Evolutionary conservation across 2,888 invertebrate genomes (phyloP).

Genomic region (Dicyrtoma fusca): DNA sequence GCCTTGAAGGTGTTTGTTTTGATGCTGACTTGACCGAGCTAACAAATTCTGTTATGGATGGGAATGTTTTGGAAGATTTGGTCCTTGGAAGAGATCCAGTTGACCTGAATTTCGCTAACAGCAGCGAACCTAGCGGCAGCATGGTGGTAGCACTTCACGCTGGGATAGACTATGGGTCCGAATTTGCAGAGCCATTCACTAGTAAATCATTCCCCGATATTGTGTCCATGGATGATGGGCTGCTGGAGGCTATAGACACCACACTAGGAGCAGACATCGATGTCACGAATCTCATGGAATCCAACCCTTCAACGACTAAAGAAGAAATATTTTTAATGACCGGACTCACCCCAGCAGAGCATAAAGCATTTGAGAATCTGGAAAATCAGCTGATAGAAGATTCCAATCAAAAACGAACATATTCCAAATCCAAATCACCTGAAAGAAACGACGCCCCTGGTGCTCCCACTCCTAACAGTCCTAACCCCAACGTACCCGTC

Average conservation of each 20-base stretch:
- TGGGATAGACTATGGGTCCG: slow-evolving; percentile 5
- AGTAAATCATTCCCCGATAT: slow-evolving; percentile 8
- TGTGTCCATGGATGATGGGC: slow-evolving; percentile 9
- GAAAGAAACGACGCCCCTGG: no score
- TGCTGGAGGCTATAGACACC: slow-evolving; percentile 10
- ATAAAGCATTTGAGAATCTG: slow-evolving; percentile 19
- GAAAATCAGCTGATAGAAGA: slow-evolving; percentile 20
- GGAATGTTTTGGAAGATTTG: slow-evolving; percentile 17
- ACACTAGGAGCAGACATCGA: slow-evolving; percentile 16
- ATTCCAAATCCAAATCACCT: no score
- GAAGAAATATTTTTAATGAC: slow-evolving; percentile 28
- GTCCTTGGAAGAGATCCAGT: slow-evolving; percentile 7
- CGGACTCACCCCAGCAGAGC: slow-evolving; percentile 6
- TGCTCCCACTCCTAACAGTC: no score
- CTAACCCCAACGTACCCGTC: no score
- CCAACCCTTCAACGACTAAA: slow-evolving; percentile 1
- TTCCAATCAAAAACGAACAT: neutral
- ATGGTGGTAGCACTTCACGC: slow-evolving; percentile 24
- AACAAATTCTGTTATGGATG: slow-evolving; percentile 19
- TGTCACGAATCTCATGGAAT: slow-evolving; percentile 10
- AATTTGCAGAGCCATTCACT: slow-evolving; percentile 16
- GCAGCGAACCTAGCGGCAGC: neutral
- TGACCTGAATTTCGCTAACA: slow-evolving; percentile 6
- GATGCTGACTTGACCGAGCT: slow-evolving; percentile 20
- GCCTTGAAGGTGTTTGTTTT: slow-evolving; percentile 27